Base-by-base conservation (phyloP, 2,797 vertebrate genomes). In the Protonibea diacanthus region DNA sequence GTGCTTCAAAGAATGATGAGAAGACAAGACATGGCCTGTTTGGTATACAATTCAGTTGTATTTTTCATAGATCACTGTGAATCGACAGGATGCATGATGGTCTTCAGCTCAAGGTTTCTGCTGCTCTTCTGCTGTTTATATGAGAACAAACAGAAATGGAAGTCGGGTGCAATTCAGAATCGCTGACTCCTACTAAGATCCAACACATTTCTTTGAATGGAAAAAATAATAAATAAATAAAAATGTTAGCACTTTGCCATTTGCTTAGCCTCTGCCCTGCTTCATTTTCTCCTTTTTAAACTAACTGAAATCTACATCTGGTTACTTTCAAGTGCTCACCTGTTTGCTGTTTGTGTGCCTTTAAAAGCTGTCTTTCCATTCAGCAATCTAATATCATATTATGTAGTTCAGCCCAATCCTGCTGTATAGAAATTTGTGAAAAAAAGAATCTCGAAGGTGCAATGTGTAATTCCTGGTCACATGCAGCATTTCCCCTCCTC, bases 21-120 rank as follows among this genome's bases (percentile, higher is more conserved):
- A 80, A 69, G 74, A 88, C 67, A 66, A 77, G 60, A 76, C 65
- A 47, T 62, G 47, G 59, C 48, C 71, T 69, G 49, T 47, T 84
- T 58, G 67, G 44, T 44, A 71, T 53, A 23, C 10, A 53, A 61
- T 69, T 61, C 52, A 9, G 20, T 60, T 45, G 21, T 40, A 40
- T 78, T 63, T 75, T 74, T 56, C 15, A 69, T 60, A 51, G 23
- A 81, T 82, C 42, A 51, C 44, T 38, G 51, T 51, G 23, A 14
- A 70, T 58, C 53, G 38, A 71, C 61, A 52, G 6, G 52, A 74
- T 63, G 5, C 6, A 0, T 52, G 25, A 14, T 57, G 29, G 15
- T 55, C 47, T 73, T 74, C 38, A 17, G 67, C 20, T 49, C 27
- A 73, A 10, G 67, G 58, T 56, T 53, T 79, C 45, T 68, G 18